Base-by-base conservation (phyloP, 2,888 invertebrate species). In the Lissonota sp. region DNA sequence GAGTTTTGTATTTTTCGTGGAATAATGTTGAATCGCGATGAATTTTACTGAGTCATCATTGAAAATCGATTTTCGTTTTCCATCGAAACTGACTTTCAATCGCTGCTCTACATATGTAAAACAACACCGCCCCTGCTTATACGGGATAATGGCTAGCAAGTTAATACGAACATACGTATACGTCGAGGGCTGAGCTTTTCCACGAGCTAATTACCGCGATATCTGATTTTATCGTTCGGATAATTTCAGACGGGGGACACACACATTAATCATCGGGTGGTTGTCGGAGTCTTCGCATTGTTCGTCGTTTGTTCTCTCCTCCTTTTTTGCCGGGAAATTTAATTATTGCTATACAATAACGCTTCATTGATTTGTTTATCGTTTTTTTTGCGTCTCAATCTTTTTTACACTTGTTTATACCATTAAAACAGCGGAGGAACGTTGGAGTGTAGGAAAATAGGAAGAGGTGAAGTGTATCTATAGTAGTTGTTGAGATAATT, bases 171-270 rank as follows among this genome's bases (percentile, higher is more conserved):
- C 26, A 26, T 26, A 3, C 26, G 26, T 8, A 57, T 49, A n/a
- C 12, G 44, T 53, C 40, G 70, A 76, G 53, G 42, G 58, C 16
- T 37, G 67, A 67, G 64, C 73, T 82, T 71, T 53, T 67, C 77
- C 83, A 79, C 73, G 55, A 83, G 87, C 86, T 88, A 88, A 88
- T 88, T 87, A 84, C 85, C 75, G 42, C 73, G 80, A 84, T 60
- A 75, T 84, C 84, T 82, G 76, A 81, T 84, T 88, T 87, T 86
- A 86, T 84, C 88, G 86, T 80, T 80, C 80, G 82, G 80, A 82
- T 83, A 84, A 84, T 83, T 74, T 12, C 14, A 14, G 53, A 7
- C 12, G 53, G 16, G 14, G 6, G 71, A 63, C 10, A 42, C 49
- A 67, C 75, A 80, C 75, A 80, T 84, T 84, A 82, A 75, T 75